Percentiles rank a stretch among this genome's conserved stretches.
Conservation (phyloP, 2,888 invertebrate genomes). For the Eurois occulta region DNA sequence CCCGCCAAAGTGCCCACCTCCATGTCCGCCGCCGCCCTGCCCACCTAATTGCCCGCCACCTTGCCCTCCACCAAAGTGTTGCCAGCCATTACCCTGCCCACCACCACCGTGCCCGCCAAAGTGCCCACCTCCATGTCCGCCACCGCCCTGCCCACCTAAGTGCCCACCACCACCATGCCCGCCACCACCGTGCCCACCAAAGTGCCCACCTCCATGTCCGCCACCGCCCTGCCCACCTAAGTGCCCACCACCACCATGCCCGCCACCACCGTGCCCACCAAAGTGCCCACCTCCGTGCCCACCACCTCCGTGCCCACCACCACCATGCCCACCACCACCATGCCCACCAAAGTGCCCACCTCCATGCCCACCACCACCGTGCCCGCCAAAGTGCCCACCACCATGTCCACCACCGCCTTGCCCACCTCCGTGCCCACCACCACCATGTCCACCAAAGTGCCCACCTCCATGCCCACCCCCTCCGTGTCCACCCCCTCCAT, state of each 20-base stretch:
- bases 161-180: neutral
- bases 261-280: neutral
- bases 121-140: neutral
- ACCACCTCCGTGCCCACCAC: neutral
- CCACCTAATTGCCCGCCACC: neutral
- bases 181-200: neutral
- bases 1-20: neutral
- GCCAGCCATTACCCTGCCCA: neutral
- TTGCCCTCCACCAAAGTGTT: neutral
- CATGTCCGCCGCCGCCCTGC: neutral
- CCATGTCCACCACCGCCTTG: neutral
- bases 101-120: neutral
- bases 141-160: neutral
- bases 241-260: neutral
- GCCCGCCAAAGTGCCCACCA: neutral
- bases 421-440: neutral
- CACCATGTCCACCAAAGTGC: too few relatives aligned
- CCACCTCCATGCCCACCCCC: neutral
- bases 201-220: neutral
- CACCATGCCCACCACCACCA: neutral
- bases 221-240: slow-evolving; percentile 3
- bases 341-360: neutral
- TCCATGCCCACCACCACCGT: neutral
- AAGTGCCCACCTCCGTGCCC: neutral
- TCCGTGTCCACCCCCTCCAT: neutral